These are phyloP conservation scores for Stegastes partitus DNA, from an alignment of 2,113 vertebrate species.

Conservation along the genomic window DNA sequence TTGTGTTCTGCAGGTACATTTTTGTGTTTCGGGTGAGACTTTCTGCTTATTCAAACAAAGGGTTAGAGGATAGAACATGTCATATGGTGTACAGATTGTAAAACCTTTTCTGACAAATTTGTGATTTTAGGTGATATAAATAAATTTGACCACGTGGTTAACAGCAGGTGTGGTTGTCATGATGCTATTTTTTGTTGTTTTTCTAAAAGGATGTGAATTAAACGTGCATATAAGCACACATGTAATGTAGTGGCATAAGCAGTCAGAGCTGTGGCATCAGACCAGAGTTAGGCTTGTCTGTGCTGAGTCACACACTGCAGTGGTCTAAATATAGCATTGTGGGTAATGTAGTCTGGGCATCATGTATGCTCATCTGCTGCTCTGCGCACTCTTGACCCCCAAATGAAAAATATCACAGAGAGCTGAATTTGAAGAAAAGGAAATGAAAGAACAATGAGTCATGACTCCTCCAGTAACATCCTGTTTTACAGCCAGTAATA, in stretches of 20 bases:
- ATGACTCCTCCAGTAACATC: neutral
- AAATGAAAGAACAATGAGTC: neutral
- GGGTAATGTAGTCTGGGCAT: slow-evolving; percentile 68
- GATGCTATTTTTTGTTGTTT: neutral
- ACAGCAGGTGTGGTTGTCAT: too few relatives aligned
- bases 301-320: slow-evolving; percentile 83
- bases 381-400: slow-evolving; percentile 39
- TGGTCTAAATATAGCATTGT: slow-evolving; percentile 81
- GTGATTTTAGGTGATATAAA: too few relatives aligned
- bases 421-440: neutral
- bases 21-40: neutral
- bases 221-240: neutral
- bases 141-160: too few relatives aligned
- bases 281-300: slow-evolving; percentile 42
- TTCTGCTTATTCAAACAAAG: neutral
- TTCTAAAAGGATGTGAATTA: neutral
- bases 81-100: too few relatives aligned
- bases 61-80: too few relatives aligned
- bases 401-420: neutral
- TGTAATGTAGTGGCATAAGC: neutral
- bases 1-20: too few relatives aligned
- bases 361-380: slow-evolving; percentile 32
- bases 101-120: too few relatives aligned
- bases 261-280: slow-evolving; percentile 41
- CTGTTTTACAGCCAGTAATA: neutral